These are phyloP conservation scores for Silurus lanzhouensis DNA, from an alignment of 2,797 vertebrate genomes.

Conservation along the genomic window DNA sequence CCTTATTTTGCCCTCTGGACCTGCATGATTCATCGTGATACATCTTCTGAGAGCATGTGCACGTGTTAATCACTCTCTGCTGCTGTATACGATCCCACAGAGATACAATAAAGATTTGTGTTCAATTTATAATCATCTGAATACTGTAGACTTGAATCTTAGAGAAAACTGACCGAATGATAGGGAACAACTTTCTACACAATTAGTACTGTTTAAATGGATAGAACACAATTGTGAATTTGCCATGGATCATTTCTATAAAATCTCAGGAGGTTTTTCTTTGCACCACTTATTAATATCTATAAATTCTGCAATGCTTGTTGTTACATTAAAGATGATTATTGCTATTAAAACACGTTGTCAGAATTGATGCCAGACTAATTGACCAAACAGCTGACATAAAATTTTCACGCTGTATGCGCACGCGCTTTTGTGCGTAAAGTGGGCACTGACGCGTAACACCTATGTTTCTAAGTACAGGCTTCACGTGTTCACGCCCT, in stretches of 20 bases:
- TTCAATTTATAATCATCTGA: not conserved
- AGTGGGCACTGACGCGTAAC: not conserved
- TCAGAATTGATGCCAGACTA: not conserved
- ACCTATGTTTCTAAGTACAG: not conserved
- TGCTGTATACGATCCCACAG: not conserved
- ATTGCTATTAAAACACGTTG: not conserved
- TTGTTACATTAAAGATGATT: not conserved
- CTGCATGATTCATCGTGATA: slow-evolving; percentile 2
- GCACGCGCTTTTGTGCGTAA: not conserved
- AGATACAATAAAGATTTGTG: not conserved
- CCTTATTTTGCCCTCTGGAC: not conserved
- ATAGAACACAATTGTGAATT: not conserved
- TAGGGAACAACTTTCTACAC: not conserved
- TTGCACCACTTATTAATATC: not conserved
- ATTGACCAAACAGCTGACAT: not conserved
- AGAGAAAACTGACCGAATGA: not conserved
- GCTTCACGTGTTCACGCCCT: too few species aligned
- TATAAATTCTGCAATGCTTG: not conserved
- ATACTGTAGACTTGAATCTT: not conserved
- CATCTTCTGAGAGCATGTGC: not conserved
- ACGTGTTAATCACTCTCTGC: slow-evolving; percentile 12
- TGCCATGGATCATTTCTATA: too few species aligned
- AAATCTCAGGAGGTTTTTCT: not conserved
- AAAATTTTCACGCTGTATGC: not conserved
- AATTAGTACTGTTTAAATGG: not conserved